Base-by-base conservation (phyloP, 2,113 vertebrate species). In the Upupa epops region DNA sequence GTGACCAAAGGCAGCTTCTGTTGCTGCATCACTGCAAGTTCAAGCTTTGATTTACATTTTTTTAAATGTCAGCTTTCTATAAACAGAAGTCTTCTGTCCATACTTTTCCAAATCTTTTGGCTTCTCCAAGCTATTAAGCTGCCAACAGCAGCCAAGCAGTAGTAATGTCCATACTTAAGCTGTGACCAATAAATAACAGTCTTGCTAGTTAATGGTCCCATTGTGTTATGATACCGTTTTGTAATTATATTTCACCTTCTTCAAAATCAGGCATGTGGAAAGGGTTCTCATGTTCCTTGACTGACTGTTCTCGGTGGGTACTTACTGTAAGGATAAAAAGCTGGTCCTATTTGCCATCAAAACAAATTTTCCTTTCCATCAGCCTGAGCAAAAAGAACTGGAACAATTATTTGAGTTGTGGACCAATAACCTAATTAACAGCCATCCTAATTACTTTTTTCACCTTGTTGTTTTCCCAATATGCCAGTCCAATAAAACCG, bases 11-110 rank as follows among this genome's bases (percentile, higher is more conserved):
- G 34, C 48, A 84, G 40, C 54, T 95, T 81, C 52, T 85, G 5
- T 64, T 80, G 49, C 49, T 88, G 58, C 20, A 29, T 78, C 40
- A 49, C 82, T 83, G 37, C 22, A 55, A 75, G 31, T 81, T 81
- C 77, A 83, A 13, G 36, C 75, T 83, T 89, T 78, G 72, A 89
- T 95, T 95, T 94, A 89, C 51, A 8, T 86, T 71, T 92, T 90
- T 81, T 40, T 25, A 80, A 85, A 75, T 74, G 32, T 48, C 48
- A 83, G 26, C 32, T 64, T 92, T 89, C 60, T 34, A 9, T 88
- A 77, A 91, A 90, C 19, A 85, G 60, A 40, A 48, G 14, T 40
- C 34, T 89, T 83, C 58, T 65, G 54, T 48, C 79, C 52, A 2
- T 91, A 74, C 56, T 40, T 88, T 75, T 52, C 54, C 46, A 54